phyloP scores from a whole-genome alignment of 2,888 invertebrate species.

The Morpho deidamia region DNA sequence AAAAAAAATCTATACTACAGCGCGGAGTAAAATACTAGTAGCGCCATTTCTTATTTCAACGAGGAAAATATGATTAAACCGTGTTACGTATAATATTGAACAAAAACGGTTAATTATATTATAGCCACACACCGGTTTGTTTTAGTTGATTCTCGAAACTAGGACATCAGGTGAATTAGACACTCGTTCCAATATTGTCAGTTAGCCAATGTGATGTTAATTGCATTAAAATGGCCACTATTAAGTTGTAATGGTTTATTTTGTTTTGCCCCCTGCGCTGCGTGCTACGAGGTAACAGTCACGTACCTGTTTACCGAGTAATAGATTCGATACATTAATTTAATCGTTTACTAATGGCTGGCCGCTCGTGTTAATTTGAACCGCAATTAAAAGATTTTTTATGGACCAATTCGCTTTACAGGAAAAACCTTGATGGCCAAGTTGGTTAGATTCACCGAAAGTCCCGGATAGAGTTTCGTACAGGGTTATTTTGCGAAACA shows the following conservation, averaged over 20 bases:
- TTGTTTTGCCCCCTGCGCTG: constrained; percentile 12
- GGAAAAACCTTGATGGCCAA: no score
- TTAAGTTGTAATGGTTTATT: constrained; percentile 19
- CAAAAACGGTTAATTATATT: no score
- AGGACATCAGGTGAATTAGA: constrained; percentile 10
- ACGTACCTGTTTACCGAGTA: constrained; percentile 17
- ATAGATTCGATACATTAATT: neutral
- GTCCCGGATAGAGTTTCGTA: no score
- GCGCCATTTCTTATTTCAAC: no score
- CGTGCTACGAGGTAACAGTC: constrained; percentile 21
- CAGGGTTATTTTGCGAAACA: no score
- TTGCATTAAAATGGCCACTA: constrained; percentile 17
- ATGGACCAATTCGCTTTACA: no score
- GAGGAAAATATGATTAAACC: no score
- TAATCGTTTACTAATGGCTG: constrained; percentile 14
- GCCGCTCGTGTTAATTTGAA: neutral
- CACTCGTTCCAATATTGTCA: constrained; percentile 7
- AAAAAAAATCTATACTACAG: no score
- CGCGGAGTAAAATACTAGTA: no score
- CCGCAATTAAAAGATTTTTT: neutral
- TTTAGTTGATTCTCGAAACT: neutral
- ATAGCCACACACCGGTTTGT: no score
- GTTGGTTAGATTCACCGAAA: no score
- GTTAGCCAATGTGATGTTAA: constrained; percentile 9
- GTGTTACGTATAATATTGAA: no score